Evolutionary conservation across 1,140 invertebrate genomes (phyloP).

Genomic region (Drosophila albomicans): DNA sequence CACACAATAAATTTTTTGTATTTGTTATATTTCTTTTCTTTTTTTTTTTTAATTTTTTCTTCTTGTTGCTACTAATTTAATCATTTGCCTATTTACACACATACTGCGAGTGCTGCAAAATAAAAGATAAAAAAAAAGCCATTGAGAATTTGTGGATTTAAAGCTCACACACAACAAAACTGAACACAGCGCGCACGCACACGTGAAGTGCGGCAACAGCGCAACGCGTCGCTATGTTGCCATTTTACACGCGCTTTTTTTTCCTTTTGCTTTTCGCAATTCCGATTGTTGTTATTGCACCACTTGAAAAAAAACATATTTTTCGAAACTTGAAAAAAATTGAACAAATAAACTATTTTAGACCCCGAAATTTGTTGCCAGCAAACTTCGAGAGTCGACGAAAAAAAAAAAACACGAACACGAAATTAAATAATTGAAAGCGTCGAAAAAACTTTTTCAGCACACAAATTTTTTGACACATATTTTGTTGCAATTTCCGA

Average conservation of each 20-base stretch:
- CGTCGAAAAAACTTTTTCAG: conserved; percentile 29
- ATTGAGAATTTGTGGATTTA: conserved; percentile 29
- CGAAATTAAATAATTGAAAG: conserved; percentile 26
- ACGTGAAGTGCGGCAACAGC: conserved; percentile 41
- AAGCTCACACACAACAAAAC: background rate
- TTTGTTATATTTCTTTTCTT: conserved; percentile 10
- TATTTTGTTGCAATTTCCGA: conserved; percentile 21
- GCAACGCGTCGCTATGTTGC: conserved; percentile 34
- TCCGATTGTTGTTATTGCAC: conserved; percentile 33
- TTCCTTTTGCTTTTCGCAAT: background rate
- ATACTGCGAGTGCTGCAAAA: conserved; percentile 52
- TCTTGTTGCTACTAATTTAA: conserved; percentile 41
- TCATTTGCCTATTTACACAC: conserved; percentile 61
- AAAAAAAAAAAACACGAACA: too few relatives aligned
- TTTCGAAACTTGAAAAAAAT: conserved; percentile 30
- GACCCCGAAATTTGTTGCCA: background rate
- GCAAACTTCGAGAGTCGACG: background rate
- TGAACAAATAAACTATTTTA: conserved; percentile 27
- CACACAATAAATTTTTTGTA: conserved; percentile 21
- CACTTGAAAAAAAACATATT: conserved; percentile 23
- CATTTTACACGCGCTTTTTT: conserved; percentile 7
- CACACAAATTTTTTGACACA: conserved; percentile 41
- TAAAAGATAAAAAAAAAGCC: conserved; percentile 25
- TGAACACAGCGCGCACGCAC: conserved; percentile 8
- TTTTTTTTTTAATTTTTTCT: conserved; percentile 12